Evolutionary conservation across 1,140 invertebrate genomes (phyloP), one percentile per base, ranked within the genome.

Genomic region (Dolichoris vasculosae): DNA sequence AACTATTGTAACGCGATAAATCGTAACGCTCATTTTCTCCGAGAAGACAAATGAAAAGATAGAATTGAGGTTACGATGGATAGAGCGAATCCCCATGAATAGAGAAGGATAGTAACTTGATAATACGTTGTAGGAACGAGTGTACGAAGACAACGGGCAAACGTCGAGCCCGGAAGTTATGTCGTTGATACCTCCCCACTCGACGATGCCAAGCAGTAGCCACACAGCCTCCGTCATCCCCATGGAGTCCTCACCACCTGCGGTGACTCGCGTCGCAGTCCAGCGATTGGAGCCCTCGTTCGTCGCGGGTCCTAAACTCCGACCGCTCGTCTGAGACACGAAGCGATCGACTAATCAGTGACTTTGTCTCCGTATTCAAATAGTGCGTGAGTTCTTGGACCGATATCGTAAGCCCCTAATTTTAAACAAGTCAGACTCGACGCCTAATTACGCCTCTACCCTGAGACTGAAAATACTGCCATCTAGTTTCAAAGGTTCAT

Each of bases 111-210:
- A 64, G 46, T n/a, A 76, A 76, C 0, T 6, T 63, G 80, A 64
- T 82, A 59, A 26, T 59, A 51, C 86, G 86, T 91, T 92, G 87
- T 91, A 93, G 93, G 93, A 93, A 86, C 91, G 92, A 90, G 93
- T 93, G 67, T 93, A 93, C 87, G 91, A 92, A 88, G 91, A 92
- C 88, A 92, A 93, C 80, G 91, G 91, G 77, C 91, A 91, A 79
- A 89, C 90, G 0, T 90, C 92, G 77, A 92, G 92, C 87, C 91
- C 92, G 32, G 92, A 93, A 88, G 90, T 93, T 40, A 90, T 92
- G 38, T 92, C 92, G 51, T 86, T 93, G 87, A 93, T 93, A 79
- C 92, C 91, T 46, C 90, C 91, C 26, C n/a, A n/a, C n/a, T 89
- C 91, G 84, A 89, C 90, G 20, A 92, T 92, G 63, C 91, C 92